phyloP scores from a whole-genome alignment of 2,888 invertebrate genomes.

The Polyommatus iphigenia region DNA sequence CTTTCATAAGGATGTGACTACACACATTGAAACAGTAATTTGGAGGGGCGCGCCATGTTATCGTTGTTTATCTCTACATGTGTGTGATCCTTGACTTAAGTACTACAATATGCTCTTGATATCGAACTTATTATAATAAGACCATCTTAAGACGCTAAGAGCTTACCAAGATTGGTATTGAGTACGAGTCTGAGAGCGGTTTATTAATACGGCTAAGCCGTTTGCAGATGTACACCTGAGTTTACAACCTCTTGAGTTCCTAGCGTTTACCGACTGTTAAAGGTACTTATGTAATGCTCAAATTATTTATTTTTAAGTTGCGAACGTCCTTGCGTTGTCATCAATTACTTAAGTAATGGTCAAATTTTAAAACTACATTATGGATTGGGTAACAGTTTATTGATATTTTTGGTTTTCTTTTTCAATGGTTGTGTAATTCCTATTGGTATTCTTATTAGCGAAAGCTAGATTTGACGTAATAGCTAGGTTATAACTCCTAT shows the following conservation, averaged over 20 bases:
- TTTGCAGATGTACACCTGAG: constrained; percentile 36
- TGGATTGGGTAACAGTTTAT: no score
- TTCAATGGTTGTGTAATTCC: no score
- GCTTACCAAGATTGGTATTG: background rate
- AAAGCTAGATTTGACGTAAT: no score
- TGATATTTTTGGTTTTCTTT: no score
- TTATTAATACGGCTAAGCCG: background rate
- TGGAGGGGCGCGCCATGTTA: no score
- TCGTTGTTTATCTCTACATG: no score
- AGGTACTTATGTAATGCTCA: constrained; percentile 43
- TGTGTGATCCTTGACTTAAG: no score
- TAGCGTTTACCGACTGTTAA: constrained; percentile 32
- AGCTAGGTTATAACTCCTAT: no score
- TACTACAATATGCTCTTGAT: background rate
- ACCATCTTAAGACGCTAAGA: background rate
- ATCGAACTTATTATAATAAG: background rate
- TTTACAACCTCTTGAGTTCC: constrained; percentile 42
- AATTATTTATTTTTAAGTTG: constrained; percentile 35
- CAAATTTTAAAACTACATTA: no score
- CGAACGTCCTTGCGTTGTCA: background rate
- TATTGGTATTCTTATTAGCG: no score
- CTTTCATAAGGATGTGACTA: no score
- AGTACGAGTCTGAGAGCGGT: background rate
- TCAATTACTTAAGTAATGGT: background rate
- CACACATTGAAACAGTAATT: no score